phyloP scores from a whole-genome alignment of 2,888 invertebrate species.

The Byasa hedistus region DNA sequence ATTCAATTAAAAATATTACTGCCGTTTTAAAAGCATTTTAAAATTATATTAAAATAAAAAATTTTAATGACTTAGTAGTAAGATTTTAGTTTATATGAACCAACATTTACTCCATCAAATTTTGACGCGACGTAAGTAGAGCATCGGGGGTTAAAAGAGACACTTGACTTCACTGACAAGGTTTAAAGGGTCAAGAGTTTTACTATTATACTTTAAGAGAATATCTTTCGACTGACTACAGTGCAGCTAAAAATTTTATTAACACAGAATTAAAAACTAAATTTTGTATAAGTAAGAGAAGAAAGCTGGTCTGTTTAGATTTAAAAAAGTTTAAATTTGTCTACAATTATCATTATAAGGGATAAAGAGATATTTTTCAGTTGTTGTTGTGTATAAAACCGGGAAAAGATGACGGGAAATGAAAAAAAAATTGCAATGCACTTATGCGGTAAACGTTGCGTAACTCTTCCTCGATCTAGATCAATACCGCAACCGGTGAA shows the following conservation, averaged over 20 bases:
- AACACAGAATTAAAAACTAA: too few relatives aligned
- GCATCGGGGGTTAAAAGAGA: constrained; percentile 9
- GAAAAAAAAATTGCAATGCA: background rate
- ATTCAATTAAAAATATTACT: too few relatives aligned
- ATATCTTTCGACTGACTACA: background rate
- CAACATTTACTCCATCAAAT: constrained; percentile 53
- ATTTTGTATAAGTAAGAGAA: too few relatives aligned
- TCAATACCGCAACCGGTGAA: constrained; percentile 29
- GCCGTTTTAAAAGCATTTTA: too few relatives aligned
- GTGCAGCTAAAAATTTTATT: background rate
- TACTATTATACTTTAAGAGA: constrained; percentile 1
- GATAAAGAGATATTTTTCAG: background rate
- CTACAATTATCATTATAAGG: background rate
- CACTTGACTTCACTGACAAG: constrained; percentile 4
- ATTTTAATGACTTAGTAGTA: background rate
- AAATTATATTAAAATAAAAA: too few relatives aligned
- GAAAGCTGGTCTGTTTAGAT: too few relatives aligned
- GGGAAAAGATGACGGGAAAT: background rate
- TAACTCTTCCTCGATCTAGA: constrained; percentile 29
- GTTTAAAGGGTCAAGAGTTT: constrained; percentile 9
- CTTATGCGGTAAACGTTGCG: constrained; percentile 19
- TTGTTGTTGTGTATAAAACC: background rate
- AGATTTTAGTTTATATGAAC: constrained; percentile 35
- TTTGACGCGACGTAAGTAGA: background rate
- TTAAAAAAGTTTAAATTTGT: too few relatives aligned